Evolutionary conservation across 2,888 invertebrate species (phyloP), one percentile per base, ranked within the genome.

Genomic region (Cepaea hortensis): DNA sequence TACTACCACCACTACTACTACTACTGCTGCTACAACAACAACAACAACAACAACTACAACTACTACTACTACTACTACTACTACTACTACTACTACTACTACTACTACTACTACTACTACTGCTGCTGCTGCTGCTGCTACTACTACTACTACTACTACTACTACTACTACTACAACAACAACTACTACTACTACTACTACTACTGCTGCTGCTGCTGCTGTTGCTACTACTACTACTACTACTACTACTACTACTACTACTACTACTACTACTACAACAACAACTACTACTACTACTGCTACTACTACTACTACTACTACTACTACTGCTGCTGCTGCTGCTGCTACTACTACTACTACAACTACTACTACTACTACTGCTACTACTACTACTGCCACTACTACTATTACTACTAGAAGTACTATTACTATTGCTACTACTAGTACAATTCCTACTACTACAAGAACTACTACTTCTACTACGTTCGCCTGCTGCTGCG

Each of bases 401-500:
- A 79, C 79, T 79, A 79, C 79, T 79, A 79, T 48, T 79, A 73
- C 73, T 85, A 85, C 85, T 85, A 85, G 77, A 55, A 79, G 77
- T 62, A 85, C 85, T 79, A 79, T 77, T 79, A 85, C 85, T 85
- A 85, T 77, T 85, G 80, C 85, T 79, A 85, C 77, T 79, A 85
- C 85, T 61, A 85, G 77, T 79, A 85, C 85, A 61, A 85, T 77
- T 79, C 81, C 85, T 85, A 85, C 77, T 85, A 79, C 48, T 79
- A 79, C 79, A 35, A 79, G 35, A 35, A 79, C 79, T 35, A 79
- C 50, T 50, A 79, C 79, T 79, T 35, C 79, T 79, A 79, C 79
- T 79, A 79, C 79, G 9, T 55, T 83, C 81, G 82, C 82, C 81
- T 86, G 82, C 81, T 82, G 82, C 86, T 70, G 82, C 86, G 70